phyloP scores from a whole-genome alignment of 2,113 vertebrate genomes.

The Stigmatopora nigra region DNA sequence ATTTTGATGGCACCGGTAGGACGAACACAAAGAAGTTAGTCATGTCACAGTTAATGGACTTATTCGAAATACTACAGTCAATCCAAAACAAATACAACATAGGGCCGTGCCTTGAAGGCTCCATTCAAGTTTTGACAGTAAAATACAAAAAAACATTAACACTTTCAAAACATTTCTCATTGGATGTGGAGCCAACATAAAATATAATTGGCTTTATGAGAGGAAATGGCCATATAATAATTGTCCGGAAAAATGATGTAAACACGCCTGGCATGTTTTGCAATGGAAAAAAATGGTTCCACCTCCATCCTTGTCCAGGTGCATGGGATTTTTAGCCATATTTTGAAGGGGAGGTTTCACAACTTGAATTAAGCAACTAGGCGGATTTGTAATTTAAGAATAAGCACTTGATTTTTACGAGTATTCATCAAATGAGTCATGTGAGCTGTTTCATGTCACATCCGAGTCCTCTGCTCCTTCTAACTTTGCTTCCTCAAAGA shows the following conservation, averaged over 20 bases:
- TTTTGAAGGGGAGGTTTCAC: conserved; percentile 17
- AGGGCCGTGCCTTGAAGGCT: background rate
- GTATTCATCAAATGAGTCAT: conserved; percentile 7
- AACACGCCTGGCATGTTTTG: conserved; percentile 39
- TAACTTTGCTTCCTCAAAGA: background rate
- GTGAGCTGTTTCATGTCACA: background rate
- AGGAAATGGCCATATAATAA: background rate
- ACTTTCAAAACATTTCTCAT: conserved; percentile 16
- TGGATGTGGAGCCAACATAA: conserved; percentile 3
- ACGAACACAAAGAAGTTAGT: background rate
- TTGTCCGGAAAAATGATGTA: conserved; percentile 25
- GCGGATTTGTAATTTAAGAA: conserved; percentile 11
- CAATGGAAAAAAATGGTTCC: conserved; percentile 43
- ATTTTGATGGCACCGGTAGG: background rate
- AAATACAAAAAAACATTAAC: conserved; percentile 5
- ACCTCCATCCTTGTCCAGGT: conserved; percentile 35
- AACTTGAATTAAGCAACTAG: conserved; percentile 19
- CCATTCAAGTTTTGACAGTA: background rate
- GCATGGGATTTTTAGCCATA: conserved; percentile 42
- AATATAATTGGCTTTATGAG: background rate
- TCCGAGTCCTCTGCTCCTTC: background rate
- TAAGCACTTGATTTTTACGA: conserved; percentile 11
- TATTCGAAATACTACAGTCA: background rate
- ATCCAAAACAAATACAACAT: conserved; percentile 4
- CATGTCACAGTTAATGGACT: background rate